phyloP scores from a whole-genome alignment of 2,888 invertebrate species.

The Baronia brevicornis region DNA sequence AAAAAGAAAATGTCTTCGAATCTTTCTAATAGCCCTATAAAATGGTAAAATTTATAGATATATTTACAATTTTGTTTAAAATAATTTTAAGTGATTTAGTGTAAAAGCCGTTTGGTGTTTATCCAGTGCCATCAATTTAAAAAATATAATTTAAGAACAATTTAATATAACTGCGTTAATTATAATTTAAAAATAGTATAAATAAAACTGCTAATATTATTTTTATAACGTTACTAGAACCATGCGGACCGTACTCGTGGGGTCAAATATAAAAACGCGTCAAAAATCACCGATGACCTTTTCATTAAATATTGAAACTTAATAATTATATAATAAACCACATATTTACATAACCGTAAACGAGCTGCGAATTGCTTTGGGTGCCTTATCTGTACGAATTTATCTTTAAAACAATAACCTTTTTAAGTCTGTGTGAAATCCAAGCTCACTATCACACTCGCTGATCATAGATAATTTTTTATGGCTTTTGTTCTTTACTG shows the following conservation, averaged over 20 bases:
- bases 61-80: too few species aligned
- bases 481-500: conserved; percentile 25
- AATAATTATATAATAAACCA: conserved; percentile 34
- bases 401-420: conserved; percentile 37
- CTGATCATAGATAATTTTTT: conserved; percentile 28
- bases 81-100: too few species aligned
- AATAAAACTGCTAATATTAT: too few species aligned
- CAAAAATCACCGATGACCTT: conserved; percentile 25
- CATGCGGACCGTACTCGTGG: conserved; percentile 6
- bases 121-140: too few species aligned
- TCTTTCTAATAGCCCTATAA: too few species aligned
- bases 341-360: conserved; percentile 33
- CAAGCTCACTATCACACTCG: conserved; percentile 26
- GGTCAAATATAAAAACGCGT: conserved; percentile 7
- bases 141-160: too few species aligned
- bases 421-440: conserved; percentile 36
- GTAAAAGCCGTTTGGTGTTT: too few species aligned
- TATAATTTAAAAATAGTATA: too few species aligned
- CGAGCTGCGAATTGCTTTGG: conserved; percentile 17
- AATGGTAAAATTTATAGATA: too few species aligned
- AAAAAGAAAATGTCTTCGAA: too few species aligned
- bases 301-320: conserved; percentile 24
- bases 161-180: too few species aligned
- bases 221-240: too few species aligned
- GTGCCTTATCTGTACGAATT: conserved; percentile 27